These are phyloP conservation scores for Chrysodeixis includens DNA, from an alignment of 2,888 invertebrate species.

Conservation along the genomic window DNA sequence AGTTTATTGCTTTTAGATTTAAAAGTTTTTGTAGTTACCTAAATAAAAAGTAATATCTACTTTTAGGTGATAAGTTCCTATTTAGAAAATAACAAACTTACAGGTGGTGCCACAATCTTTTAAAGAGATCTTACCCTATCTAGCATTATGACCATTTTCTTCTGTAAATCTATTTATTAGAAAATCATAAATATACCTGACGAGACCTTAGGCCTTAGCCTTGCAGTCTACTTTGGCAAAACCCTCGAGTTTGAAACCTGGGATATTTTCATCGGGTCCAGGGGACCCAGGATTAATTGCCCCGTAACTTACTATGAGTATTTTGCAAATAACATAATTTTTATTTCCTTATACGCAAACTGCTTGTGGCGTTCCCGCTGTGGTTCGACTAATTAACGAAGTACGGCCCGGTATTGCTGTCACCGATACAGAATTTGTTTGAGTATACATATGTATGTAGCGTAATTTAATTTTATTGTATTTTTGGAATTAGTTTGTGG, in stretches of 20 bases:
- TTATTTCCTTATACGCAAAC: slow-evolving; percentile 18
- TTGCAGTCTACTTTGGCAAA: neutral
- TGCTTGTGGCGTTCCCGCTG: slow-evolving; percentile 10
- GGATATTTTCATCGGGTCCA: slow-evolving; percentile 12
- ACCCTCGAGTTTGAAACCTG: neutral
- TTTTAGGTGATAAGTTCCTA: too few species aligned
- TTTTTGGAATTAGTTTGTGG: neutral
- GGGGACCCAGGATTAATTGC: slow-evolving; percentile 20
- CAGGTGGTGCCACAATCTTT: too few species aligned
- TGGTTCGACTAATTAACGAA: slow-evolving; percentile 28
- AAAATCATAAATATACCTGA: too few species aligned
- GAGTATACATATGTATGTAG: neutral
- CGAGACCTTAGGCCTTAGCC: too few species aligned
- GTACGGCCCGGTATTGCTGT: neutral
- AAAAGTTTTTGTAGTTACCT: too few species aligned
- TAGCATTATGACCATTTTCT: too few species aligned
- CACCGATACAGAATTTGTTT: neutral
- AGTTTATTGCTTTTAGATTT: too few species aligned
- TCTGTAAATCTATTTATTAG: too few species aligned
- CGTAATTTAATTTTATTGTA: neutral
- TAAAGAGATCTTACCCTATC: too few species aligned
- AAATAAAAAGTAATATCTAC: too few species aligned
- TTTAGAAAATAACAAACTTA: too few species aligned
- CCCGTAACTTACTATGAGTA: slow-evolving; percentile 16
- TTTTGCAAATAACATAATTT: slow-evolving; percentile 22